Evolutionary conservation across 2,888 invertebrate genomes (phyloP), one percentile per base, ranked within the genome.

Genomic region (Cylloceria caligata): DNA sequence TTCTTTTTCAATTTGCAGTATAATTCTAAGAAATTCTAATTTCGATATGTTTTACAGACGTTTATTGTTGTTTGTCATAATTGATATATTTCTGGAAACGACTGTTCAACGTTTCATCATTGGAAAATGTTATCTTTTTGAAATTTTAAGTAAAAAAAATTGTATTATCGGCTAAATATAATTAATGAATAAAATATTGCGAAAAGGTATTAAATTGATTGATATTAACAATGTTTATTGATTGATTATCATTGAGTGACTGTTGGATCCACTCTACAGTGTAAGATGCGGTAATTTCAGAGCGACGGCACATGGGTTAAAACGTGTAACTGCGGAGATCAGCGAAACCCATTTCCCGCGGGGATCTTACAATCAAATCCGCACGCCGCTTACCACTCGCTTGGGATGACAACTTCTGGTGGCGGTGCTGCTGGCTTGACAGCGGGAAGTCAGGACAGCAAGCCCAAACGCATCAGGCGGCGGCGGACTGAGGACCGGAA

Each of bases 401-500:
- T 81, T 81, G 84, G 85, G 80, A 78, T 83, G 76, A 83, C 88
- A 78, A 84, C 85, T 83, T 84, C 86, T 21, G 78, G 57, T 21
- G 72, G 45, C 9, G 67, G 30, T 34, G 65, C 49, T 68, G 79
- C 73, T 80, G 65, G 75, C 72, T 80, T 83, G 83, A 80, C 83
- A 47, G 67, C 75, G 80, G 83, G 76, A 83, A 81, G 81, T 78
- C 83, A 80, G 83, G 80, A 80, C 49, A 73, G 39, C 82, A 92
- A 90, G 88, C 89, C 92, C 83, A 90, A 90, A 88, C 90, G 92
- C 78, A 80, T 74, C 91, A 92, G 92, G 90, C 90, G 92, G 89
- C 92, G 91, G 88, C 88, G 92, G 90, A 91, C 90, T 88, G 92
- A 92, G 92, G 91, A 92, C 81, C 89, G 89, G 89, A 91, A 92